Evolutionary conservation across 2,113 vertebrate species (phyloP), one percentile per base, ranked within the genome.

Genomic region (Xerus inauris): DNA sequence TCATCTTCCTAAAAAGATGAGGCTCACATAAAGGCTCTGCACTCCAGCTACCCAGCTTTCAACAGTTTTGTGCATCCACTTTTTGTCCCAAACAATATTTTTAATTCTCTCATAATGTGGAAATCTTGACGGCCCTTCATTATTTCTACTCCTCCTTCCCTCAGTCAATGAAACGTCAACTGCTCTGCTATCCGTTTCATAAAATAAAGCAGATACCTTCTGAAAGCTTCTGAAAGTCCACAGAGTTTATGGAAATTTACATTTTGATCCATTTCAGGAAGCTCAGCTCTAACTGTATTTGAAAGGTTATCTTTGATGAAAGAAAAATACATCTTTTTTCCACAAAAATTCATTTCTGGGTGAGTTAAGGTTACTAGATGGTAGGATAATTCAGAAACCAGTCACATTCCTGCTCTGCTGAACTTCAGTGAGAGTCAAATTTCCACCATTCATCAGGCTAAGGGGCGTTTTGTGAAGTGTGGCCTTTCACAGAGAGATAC

Each of bases 141-240:
- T 91, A 49, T 79, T 64, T 69, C 20, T 35, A 59, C 26, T 75
- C 3, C 72, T 67, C 86, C 49, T 42, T 91, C 73, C 51, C 86
- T 65, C 71, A n/a, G 77, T 87, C 42, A 90, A 64, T 38, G 51
- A 89, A 85, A 90, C 26, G 19, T 85, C 80, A 95, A 40, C 45
- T 42, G 35, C 13, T 67, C 89, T 65, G 35, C 38, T 54, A 62
- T 75, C 51, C 1, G 75, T 89, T 92, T 93, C 80, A 84, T 64
- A 89, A 95, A 95, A 86, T 69, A 94, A 98, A 97, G 73, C 72
- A 96, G 94, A 89, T 35, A 81, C 9, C 49, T 92, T 87, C 3
- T 54, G 64, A 94, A 94, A 94, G 89, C 82, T 95, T 96, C 59
- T 69, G 64, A 32, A 95, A 80, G 20, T 64, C 79, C 28, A 42